Percentiles rank a stretch among this genome's conserved stretches.
Evolutionary conservation across 2,888 invertebrate genomes (phyloP).

Genomic region (Stenodema calcarata): DNA sequence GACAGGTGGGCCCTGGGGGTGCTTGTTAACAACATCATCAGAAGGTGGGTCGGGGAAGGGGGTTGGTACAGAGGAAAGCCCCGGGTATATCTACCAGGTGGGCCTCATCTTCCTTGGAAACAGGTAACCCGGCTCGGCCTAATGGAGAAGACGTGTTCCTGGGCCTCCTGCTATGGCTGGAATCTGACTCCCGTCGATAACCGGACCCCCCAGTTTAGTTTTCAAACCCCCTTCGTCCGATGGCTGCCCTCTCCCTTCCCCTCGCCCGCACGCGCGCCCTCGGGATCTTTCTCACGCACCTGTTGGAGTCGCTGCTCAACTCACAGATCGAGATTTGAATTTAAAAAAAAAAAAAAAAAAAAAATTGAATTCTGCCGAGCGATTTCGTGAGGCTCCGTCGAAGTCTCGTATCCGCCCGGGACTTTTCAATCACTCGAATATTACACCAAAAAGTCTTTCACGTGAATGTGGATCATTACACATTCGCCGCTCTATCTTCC

Average conservation of each 20-base stretch:
- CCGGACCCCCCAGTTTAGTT: slow-evolving; percentile 47
- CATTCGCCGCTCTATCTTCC: too few species aligned
- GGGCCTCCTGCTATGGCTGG: slow-evolving; percentile 38
- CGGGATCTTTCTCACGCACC: not conserved
- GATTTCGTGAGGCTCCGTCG: too few species aligned
- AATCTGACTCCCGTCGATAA: slow-evolving; percentile 48
- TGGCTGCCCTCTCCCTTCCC: not conserved
- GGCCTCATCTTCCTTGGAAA: not conserved
- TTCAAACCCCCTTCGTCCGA: not conserved
- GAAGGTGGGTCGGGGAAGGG: not conserved
- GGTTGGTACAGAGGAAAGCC: not conserved
- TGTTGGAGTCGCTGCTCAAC: not conserved
- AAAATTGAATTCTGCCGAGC: too few species aligned
- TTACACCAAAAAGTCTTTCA: too few species aligned
- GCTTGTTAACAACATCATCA: slow-evolving; percentile 2
- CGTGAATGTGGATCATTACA: too few species aligned
- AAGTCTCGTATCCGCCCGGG: too few species aligned
- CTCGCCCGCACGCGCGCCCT: not conserved
- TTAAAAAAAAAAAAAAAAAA: not conserved
- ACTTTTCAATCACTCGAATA: too few species aligned
- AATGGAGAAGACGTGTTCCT: slow-evolving; percentile 47
- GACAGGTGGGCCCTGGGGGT: not conserved
- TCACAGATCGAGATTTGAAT: not conserved
- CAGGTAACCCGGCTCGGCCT: slow-evolving; percentile 13
- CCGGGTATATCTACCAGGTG: not conserved